Base-by-base conservation (phyloP, 2,113 vertebrate species). In the Perca schrenkii region DNA sequence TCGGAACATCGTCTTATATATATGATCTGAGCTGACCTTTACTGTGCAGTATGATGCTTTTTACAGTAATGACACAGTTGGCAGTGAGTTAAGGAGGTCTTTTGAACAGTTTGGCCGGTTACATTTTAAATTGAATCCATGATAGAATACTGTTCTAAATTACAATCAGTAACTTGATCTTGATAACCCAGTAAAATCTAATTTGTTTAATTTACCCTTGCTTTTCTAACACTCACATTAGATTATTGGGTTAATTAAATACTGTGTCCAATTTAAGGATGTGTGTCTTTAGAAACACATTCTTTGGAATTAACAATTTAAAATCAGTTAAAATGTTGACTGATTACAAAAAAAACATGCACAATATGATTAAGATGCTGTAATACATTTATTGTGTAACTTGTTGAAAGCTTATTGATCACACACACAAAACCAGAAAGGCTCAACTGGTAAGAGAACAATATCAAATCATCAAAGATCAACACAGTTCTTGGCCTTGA, bases 321-420 rank as follows among this genome's bases (percentile, higher is more conserved):
- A 43, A 43, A 43, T 43, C 40, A 11, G 10, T 43, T 43, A 2
- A 11, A 43, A 43, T 11, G 40, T 43, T 10, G 11, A 43, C 10
- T 43, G 10, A 40, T 43, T 43, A 43, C 28, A 80, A 60, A 69
- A 31, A 76, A 77, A 25, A 46, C 57, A 61, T 14, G 4, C 19
- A 58, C 65, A 80, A 73, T 46, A 84, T 56, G 31, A 75, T 52
- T 31, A 77, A 43, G 77, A 85, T 91, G 84, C 83, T 79, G 81
- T 49, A 88, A 88, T 79, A 83, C 56, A 85, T 94, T 94, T 94
- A 93, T 92, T 93, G 75, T 88, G 77, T 87, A 91, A 74, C 67
- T 91, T 82, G 73, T 84, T 19, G 64, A 88, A 86, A 91, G 74
- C 74, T 86, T 86, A 84, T 89, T 61, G 68, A 91, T 88, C 77